These are phyloP conservation scores for Serripes groenlandicus DNA, from an alignment of 2,888 invertebrate genomes.

Conservation along the genomic window DNA sequence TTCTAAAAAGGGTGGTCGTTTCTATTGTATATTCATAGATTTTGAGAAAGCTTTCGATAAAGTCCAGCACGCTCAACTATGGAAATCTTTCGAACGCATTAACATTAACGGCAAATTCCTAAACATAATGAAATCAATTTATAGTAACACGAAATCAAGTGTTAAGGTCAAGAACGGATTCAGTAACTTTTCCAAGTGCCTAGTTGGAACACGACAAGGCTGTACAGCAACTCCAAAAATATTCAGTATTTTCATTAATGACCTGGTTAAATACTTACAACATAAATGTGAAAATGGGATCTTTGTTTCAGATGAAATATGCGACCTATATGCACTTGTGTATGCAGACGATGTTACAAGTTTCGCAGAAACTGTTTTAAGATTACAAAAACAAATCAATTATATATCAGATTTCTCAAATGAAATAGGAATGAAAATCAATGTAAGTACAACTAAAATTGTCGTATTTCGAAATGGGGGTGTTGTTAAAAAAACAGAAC, in stretches of 20 bases:
- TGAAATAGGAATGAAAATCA: constrained; percentile 18
- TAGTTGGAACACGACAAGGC: constrained; percentile 23
- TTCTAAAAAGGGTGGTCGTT: constrained; percentile 27
- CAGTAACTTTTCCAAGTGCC: background rate
- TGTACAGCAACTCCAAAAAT: constrained; percentile 6
- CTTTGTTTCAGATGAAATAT: constrained; percentile 12
- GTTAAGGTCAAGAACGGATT: background rate
- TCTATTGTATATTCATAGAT: constrained; percentile 39
- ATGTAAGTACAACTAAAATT: background rate
- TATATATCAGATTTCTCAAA: constrained; percentile 9
- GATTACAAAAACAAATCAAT: constrained; percentile 17
- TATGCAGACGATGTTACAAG: constrained; percentile 19
- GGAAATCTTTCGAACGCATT: constrained; percentile 16
- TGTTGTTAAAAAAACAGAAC: constrained; percentile 7
- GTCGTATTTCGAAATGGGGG: constrained; percentile 17
- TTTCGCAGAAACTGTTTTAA: constrained; percentile 1
- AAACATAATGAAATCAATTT: constrained; percentile 12
- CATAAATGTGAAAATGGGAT: constrained; percentile 6
- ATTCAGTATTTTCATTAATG: constrained; percentile 20
- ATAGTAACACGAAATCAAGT: constrained; percentile 3
- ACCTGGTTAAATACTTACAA: constrained; percentile 17
- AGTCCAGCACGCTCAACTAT: constrained; percentile 21
- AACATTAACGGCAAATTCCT: constrained; percentile 16
- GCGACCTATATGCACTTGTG: constrained; percentile 3
- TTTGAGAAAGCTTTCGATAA: constrained; percentile 44